A percentile compares a stretch with the other conserved stretches of the same genome.
Conservation (phyloP, 1,140 invertebrate species). For the Pectinophora gossypiella region DNA sequence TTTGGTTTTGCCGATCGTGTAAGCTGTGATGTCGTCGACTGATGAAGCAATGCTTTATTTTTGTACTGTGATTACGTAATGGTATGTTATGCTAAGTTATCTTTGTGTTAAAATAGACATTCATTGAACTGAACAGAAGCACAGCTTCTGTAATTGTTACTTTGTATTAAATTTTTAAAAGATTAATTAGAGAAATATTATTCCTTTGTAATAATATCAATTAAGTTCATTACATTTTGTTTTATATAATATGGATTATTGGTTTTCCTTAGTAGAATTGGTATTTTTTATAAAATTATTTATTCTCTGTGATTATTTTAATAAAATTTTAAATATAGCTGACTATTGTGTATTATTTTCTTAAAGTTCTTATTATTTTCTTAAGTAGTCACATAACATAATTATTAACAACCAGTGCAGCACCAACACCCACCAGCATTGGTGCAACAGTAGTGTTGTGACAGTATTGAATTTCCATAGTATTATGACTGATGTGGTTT, state of each 20-base stretch:
- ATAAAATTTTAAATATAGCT: constrained; percentile 30
- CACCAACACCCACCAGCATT: too few species aligned
- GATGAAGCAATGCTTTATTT: constrained; percentile 70
- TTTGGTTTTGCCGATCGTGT: constrained; percentile 55
- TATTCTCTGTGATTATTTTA: constrained; percentile 58
- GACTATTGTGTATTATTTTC: not conserved
- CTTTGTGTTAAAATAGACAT: constrained; percentile 31
- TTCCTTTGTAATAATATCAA: constrained; percentile 9
- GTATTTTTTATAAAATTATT: constrained; percentile 41
- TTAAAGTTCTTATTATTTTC: too few species aligned
- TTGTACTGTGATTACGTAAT: constrained; percentile 69
- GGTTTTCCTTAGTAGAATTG: constrained; percentile 30
- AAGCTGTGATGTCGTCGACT: constrained; percentile 64
- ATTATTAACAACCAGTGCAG: too few species aligned
- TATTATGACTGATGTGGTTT: too few species aligned
- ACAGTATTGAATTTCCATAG: too few species aligned
- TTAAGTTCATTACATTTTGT: constrained; percentile 18
- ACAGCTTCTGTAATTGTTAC: constrained; percentile 23
- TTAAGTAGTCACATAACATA: too few species aligned
- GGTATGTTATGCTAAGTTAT: constrained; percentile 56
- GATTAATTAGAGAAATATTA: constrained; percentile 10
- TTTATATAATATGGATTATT: constrained; percentile 12
- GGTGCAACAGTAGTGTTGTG: too few species aligned
- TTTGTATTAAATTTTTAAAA: constrained; percentile 7
- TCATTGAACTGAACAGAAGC: constrained; percentile 19